These are phyloP conservation scores for Tetheella fluctuosa DNA, from an alignment of 2,888 invertebrate genomes.

Conservation along the genomic window DNA sequence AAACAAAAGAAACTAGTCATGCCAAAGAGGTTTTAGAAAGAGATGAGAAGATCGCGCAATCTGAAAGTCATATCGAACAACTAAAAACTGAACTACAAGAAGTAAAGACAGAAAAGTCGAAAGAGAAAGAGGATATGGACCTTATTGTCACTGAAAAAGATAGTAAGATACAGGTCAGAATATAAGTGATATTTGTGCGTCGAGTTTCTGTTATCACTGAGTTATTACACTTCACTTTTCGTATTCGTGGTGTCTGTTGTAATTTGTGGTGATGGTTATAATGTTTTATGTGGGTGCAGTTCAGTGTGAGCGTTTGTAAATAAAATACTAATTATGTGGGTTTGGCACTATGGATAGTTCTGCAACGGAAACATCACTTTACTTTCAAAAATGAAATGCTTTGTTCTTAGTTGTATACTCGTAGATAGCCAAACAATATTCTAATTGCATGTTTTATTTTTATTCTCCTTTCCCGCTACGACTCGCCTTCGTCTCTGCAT, in stretches of 20 bases:
- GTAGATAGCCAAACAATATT: constrained; percentile 34
- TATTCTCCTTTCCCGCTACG: constrained; percentile 51
- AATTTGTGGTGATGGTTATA: constrained; percentile 11
- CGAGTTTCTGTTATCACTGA: constrained; percentile 32
- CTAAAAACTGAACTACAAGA: constrained; percentile 52
- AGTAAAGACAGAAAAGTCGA: constrained; percentile 45
- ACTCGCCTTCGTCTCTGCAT: constrained; percentile 52
- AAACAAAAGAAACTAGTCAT: constrained; percentile 40
- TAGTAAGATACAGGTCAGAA: constrained; percentile 69
- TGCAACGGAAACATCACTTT: background rate
- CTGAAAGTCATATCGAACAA: constrained; percentile 43
- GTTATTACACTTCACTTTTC: constrained; percentile 26
- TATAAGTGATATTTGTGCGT: constrained; percentile 13
- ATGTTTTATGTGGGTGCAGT: constrained; percentile 1
- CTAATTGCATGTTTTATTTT: constrained; percentile 78
- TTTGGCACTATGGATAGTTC: background rate
- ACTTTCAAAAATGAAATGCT: background rate
- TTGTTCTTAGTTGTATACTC: constrained; percentile 6
- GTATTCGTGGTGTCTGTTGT: constrained; percentile 21
- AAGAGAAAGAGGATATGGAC: constrained; percentile 60
- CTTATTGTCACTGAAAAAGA: constrained; percentile 51
- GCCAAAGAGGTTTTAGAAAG: constrained; percentile 44
- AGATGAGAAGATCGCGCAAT: constrained; percentile 44
- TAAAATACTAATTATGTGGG: background rate
- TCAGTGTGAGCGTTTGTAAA: background rate